These are phyloP conservation scores for Melanostigma gelatinosum DNA, from an alignment of 2,113 vertebrate genomes.

Conservation along the genomic window DNA sequence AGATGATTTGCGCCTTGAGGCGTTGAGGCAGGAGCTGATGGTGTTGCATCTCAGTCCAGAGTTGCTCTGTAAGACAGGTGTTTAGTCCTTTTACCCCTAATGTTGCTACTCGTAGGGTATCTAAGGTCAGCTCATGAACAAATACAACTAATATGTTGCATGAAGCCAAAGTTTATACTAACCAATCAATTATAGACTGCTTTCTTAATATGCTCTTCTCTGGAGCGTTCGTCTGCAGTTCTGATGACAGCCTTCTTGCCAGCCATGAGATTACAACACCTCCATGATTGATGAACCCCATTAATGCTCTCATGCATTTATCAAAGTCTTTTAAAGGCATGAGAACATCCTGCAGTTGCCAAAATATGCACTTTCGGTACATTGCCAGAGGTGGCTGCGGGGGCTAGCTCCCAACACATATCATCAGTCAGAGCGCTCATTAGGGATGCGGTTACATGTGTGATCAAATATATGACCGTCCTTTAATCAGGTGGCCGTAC, in stretches of 20 bases:
- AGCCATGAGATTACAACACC: conserved; percentile 58
- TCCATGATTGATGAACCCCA: conserved; percentile 75
- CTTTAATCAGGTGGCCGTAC: conserved; percentile 71
- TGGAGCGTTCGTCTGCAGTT: conserved; percentile 26
- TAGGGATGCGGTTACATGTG: conserved; percentile 75
- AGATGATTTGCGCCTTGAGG: not conserved
- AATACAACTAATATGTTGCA: not conserved
- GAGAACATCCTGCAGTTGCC: conserved; percentile 49
- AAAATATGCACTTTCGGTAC: conserved; percentile 74
- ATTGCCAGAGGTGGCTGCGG: conserved; percentile 64
- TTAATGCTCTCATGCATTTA: conserved; percentile 72
- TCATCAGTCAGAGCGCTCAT: conserved; percentile 69
- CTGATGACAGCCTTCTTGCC: conserved; percentile 49
- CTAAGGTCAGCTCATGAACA: not conserved
- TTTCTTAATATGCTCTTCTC: conserved; percentile 19
- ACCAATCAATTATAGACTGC: conserved; percentile 39
- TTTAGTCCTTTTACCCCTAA: not conserved
- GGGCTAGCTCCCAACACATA: conserved; percentile 20
- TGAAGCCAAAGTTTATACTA: conserved; percentile 14
- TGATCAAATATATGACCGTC: conserved; percentile 68
- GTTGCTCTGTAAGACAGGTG: not conserved
- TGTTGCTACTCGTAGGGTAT: not conserved
- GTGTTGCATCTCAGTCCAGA: not conserved
- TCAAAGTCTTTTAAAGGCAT: conserved; percentile 72
- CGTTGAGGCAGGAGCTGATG: not conserved